Evolutionary conservation across 2,888 invertebrate genomes (phyloP).

Genomic region (Caenorhabditis sp.): DNA sequence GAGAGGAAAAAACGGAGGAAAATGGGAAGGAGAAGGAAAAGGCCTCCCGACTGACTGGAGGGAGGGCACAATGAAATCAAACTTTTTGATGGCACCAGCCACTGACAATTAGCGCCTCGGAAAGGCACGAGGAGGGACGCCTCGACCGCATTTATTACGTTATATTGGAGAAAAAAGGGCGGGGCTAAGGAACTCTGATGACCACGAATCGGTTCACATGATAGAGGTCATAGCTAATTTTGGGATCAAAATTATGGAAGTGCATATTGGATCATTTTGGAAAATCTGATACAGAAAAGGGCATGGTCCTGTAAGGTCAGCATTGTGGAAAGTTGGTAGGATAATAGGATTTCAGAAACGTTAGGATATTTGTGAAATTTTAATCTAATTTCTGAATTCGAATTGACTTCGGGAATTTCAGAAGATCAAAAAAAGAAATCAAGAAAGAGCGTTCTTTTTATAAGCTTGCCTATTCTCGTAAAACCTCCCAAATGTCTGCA

Average conservation of each 20-base stretch:
- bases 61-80: slow-evolving; percentile 55
- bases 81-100: slow-evolving; percentile 58
- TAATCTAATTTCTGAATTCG: too few species aligned
- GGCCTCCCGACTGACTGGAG: slow-evolving; percentile 6
- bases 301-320: neutral
- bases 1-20: slow-evolving; percentile 20
- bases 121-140: slow-evolving; percentile 35
- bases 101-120: slow-evolving; percentile 54
- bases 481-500: neutral
- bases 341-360: too few species aligned
- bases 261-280: neutral
- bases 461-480: neutral
- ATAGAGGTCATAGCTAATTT: neutral
- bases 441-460: neutral
- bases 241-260: slow-evolving; percentile 3
- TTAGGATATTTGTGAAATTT: too few species aligned
- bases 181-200: slow-evolving; percentile 3
- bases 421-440: too few species aligned
- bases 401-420: too few species aligned
- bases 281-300: neutral
- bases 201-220: slow-evolving; percentile 10
- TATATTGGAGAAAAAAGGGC: slow-evolving; percentile 4
- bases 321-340: too few species aligned
- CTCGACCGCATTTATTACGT: slow-evolving; percentile 22
- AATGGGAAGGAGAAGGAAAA: slow-evolving; percentile 14